Percentiles rank a stretch among this genome's conserved stretches.
phyloP scores from a whole-genome alignment of 2,113 vertebrate genomes.

The Callithrix jacchus region DNA sequence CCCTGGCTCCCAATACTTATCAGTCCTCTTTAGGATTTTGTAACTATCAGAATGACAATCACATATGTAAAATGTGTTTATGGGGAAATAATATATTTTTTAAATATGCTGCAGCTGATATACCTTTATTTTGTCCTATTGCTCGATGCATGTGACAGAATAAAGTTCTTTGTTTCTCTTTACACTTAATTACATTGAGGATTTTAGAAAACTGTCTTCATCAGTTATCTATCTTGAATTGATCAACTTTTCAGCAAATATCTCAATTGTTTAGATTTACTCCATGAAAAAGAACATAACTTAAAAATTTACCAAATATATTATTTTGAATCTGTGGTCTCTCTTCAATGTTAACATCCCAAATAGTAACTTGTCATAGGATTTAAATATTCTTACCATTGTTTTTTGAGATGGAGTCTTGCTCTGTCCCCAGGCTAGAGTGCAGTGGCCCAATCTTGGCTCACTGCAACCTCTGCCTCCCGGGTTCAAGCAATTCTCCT shows the following conservation, averaged over 20 bases:
- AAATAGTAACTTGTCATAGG: constrained; percentile 10
- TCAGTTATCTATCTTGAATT: neutral
- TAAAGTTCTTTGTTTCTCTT: constrained; percentile 10
- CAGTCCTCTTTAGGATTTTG: constrained; percentile 12
- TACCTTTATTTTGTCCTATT: constrained; percentile 10
- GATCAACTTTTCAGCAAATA: neutral
- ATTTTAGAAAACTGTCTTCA: constrained; percentile 32
- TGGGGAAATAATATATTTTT: constrained; percentile 30
- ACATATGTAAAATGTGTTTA: neutral
- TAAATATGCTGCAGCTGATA: neutral
- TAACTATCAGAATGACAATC: neutral
- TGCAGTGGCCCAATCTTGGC: too few relatives aligned
- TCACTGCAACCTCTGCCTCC: too few relatives aligned
- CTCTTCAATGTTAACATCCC: neutral
- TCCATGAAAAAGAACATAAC: neutral
- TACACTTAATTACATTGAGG: neutral
- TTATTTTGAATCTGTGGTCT: constrained; percentile 20
- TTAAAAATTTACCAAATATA: neutral
- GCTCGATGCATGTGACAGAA: neutral
- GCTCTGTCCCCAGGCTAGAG: too few relatives aligned
- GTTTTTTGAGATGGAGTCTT: too few relatives aligned
- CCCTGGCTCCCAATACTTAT: neutral
- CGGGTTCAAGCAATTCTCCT: too few relatives aligned
- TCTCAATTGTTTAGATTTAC: constrained; percentile 30
- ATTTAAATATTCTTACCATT: neutral